A percentile compares a stretch with the other conserved stretches of the same genome.
Evolutionary conservation across 1,140 invertebrate species (phyloP).

Genomic region (Laodelphax striatellus): DNA sequence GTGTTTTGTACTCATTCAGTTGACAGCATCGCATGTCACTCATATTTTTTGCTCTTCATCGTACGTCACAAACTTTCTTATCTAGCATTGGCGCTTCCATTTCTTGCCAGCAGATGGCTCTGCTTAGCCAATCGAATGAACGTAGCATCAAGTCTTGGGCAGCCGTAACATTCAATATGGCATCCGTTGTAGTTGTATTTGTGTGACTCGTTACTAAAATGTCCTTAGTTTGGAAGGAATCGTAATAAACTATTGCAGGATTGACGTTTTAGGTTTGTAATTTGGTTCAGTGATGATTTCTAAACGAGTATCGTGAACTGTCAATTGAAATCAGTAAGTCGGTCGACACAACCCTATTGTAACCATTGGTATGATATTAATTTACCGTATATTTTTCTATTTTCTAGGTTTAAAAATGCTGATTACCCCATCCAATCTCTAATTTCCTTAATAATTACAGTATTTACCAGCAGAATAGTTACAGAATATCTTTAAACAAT

Average conservation of each 20-base stretch:
- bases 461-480: no score
- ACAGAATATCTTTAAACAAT: no score
- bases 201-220: neutral
- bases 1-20: no score
- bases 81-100: neutral
- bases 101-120: neutral
- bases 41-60: neutral
- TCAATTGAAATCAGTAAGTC: neutral
- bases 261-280: neutral
- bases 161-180: constrained; percentile 2
- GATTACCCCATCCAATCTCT: no score
- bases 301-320: neutral
- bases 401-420: no score
- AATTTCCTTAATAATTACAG: no score
- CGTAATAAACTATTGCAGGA: neutral
- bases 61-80: neutral
- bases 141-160: neutral
- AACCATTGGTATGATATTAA: neutral
- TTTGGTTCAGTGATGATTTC: neutral
- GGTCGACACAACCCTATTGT: neutral
- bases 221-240: neutral
- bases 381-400: neutral
- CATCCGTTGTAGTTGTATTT: constrained; percentile 3
- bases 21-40: neutral
- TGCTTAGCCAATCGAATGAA: neutral